These are phyloP conservation scores for Drosophila serrata DNA, from an alignment of 1,140 invertebrate species.

Conservation along the genomic window DNA sequence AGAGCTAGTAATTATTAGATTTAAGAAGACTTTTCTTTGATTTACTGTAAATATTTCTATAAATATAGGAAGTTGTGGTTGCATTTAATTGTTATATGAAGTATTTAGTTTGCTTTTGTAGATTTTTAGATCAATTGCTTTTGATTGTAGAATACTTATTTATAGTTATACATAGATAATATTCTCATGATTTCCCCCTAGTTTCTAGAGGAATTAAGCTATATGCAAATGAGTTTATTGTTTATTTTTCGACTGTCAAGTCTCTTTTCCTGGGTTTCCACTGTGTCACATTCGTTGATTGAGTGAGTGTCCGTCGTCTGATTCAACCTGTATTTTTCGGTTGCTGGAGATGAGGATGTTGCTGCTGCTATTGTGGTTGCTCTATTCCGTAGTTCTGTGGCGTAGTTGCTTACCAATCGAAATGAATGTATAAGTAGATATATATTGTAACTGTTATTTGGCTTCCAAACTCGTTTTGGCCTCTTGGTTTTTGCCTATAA, in stretches of 20 bases:
- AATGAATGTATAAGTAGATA: conserved; percentile 45
- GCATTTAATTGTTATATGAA: too few relatives aligned
- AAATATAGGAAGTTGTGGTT: too few relatives aligned
- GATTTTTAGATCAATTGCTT: not conserved
- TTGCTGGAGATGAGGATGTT: conserved; percentile 11
- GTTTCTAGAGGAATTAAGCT: not conserved
- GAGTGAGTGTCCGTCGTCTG: conserved; percentile 34
- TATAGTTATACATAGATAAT: not conserved
- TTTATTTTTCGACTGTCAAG: not conserved
- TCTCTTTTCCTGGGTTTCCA: not conserved
- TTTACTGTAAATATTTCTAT: too few relatives aligned
- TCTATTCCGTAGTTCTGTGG: conserved; percentile 36
- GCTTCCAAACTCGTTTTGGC: conserved; percentile 60
- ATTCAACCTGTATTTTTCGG: conserved; percentile 44
- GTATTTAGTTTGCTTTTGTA: not conserved
- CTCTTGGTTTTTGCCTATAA: conserved; percentile 33
- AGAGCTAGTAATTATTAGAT: too few relatives aligned
- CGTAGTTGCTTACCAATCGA: conserved; percentile 63
- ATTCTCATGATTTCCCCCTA: too few relatives aligned
- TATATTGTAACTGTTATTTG: conserved; percentile 68
- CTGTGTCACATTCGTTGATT: conserved; percentile 48
- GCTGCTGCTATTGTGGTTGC: conserved; percentile 33
- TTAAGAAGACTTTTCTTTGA: not conserved
- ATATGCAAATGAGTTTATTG: not conserved
- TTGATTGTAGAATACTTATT: not conserved